Base-by-base conservation (phyloP, 2,888 invertebrate species). In the Tridacna crocea region DNA sequence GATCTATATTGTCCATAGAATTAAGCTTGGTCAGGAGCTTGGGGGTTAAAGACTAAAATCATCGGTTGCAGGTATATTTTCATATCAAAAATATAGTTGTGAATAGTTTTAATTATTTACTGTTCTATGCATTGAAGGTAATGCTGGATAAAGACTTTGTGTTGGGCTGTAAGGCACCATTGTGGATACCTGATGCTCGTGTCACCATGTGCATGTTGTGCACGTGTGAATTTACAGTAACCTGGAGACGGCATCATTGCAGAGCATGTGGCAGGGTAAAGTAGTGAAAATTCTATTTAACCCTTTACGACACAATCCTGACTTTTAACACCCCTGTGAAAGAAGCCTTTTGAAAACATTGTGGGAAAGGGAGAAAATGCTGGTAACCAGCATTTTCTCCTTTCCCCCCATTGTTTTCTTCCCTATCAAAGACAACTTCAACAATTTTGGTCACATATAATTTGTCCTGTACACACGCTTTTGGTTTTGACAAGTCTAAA, bases 151-250 rank as follows among this genome's bases (percentile, higher is more conserved):
- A 91, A 80, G 93, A 93, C 82, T 93, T 93, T 88, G 90, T 91
- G 46, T 86, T 94, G 48, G 94, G 94, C 19, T 84, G 87, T 60
- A 90, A 92, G 68, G 96, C 96, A 22, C 96, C 96, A 0, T 94
- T 96, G 26, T 96, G 96, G 96, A 95, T 96, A 60, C 96, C 95
- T 22, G 96, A 96, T 90, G 93, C 94, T n/a, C 92, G 96, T 51
- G 96, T 96, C 3, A 96, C 96, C 3, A 96, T 96, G 95, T 96
- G 96, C 90, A 96, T 96, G 95, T 93, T 95, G 47, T 96, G 96
- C 93, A 95, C 96, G 17, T 94, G 95, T 19, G 95, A 96, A 88
- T 96, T 96, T 92, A 96, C 96, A 1, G 95, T 96, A 17, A 96
- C 96, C 85, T 96, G 96, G 93, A 94, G 96, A 79, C 95, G 96